Base-by-base conservation (phyloP, 2,113 vertebrate species). In the Epinephelus lanceolatus region DNA sequence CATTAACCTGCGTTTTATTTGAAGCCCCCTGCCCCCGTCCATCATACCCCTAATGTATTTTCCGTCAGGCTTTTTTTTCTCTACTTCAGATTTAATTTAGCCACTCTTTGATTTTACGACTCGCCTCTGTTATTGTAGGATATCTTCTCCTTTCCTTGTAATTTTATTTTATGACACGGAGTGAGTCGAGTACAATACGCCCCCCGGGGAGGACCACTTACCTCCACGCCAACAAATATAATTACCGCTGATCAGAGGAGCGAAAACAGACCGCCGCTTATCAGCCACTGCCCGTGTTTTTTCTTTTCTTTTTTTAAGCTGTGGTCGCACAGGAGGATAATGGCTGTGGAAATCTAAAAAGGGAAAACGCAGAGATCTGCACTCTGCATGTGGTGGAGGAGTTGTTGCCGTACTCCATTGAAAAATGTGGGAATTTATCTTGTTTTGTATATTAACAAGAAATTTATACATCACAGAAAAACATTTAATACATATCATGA, bases 181-280 rank as follows among this genome's bases (percentile, higher is more conserved):
- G 86, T 84, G 81, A 90, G 87, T 89, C 71, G 86, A 93, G 91
- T 89, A 93, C 92, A 93, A 93, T 93, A 86, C 84, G 59, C 86
- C 90, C 92, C 92, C 91, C 63, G 71, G 91, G 92, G 89, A 89
- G 86, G 86, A 84, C 85, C 85, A 90, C 89, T 94, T 93, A 91
- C 92, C 90, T 92, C 90, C 89, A 91, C 83, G 90, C 90, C 87
- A 90, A 92, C 90, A 92, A 93, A 93, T 90, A 92, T 89, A 94
- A 94, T 94, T 92, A 92, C 83, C 65, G 57, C 84, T 86, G 83
- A 91, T 93, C 91, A 93, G 85, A 94, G 86, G 70, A 93, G 89
- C 30, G 88, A 94, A 95, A 95, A 95, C 91, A 94, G 93, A 94
- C 90, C 86, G 84, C 91, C 65, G 83, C 94, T 95, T 95, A 95